Percentiles rank a stretch among this genome's conserved stretches.
Evolutionary conservation across 2,888 invertebrate species (phyloP).

Genomic region (Lepidonotus clava): DNA sequence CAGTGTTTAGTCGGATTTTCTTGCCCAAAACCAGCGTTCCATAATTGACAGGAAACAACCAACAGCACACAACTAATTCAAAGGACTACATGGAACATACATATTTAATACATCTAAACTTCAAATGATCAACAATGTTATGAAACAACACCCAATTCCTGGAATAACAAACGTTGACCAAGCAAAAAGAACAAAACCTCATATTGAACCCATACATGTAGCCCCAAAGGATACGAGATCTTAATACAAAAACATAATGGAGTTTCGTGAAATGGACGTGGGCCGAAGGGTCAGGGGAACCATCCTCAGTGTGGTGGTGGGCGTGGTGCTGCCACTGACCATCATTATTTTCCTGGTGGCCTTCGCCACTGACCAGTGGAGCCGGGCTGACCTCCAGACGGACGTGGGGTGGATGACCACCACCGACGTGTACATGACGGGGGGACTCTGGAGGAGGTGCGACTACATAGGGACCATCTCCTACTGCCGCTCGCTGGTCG

Average conservation of each 20-base stretch:
- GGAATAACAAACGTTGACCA: too few relatives aligned
- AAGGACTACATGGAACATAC: too few relatives aligned
- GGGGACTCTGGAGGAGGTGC: constrained; percentile 46
- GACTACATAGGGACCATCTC: background rate
- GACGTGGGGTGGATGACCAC: background rate
- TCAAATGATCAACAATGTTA: too few relatives aligned
- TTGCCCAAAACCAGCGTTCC: too few relatives aligned
- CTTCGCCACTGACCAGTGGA: constrained; percentile 32
- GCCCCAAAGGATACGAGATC: too few relatives aligned
- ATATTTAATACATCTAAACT: too few relatives aligned
- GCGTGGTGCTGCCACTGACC: background rate
- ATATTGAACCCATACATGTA: too few relatives aligned
- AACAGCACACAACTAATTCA: too few relatives aligned
- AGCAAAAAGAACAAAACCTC: too few relatives aligned
- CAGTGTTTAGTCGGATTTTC: too few relatives aligned
- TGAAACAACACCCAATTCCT: too few relatives aligned
- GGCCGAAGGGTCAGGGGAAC: constrained; percentile 8
- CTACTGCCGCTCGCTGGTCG: background rate
- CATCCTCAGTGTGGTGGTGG: background rate
- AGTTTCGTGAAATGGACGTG: background rate
- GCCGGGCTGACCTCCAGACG: background rate
- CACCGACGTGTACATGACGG: background rate
- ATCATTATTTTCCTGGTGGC: background rate
- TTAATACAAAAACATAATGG: background rate
- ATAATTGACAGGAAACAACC: too few relatives aligned